Percentiles rank a stretch among this genome's conserved stretches.
These are phyloP conservation scores for Celastrina argiolus DNA, from an alignment of 2,888 invertebrate species.

Conservation along the genomic window DNA sequence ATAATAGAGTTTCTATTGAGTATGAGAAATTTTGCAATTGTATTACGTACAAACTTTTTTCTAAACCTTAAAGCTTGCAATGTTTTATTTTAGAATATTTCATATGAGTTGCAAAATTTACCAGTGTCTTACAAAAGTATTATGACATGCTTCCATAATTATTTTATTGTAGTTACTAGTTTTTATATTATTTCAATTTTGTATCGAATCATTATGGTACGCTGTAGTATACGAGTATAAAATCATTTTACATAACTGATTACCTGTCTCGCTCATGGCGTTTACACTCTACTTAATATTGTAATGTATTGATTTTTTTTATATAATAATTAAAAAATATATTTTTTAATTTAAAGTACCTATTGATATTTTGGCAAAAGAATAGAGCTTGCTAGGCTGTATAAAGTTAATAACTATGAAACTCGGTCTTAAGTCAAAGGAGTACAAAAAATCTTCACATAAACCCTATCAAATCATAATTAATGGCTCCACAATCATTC, in stretches of 20 bases:
- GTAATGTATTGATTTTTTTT: not conserved
- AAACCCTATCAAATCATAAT: not conserved
- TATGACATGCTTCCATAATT: conserved; percentile 9
- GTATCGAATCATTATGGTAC: conserved; percentile 21
- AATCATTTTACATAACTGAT: conserved; percentile 19
- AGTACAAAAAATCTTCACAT: not conserved
- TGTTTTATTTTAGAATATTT: not conserved
- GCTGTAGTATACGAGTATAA: conserved; percentile 21
- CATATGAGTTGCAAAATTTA: conserved; percentile 3
- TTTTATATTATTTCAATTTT: not conserved
- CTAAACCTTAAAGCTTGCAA: not conserved
- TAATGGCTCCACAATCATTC: not conserved
- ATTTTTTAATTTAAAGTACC: too few species aligned
- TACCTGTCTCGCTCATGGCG: not conserved
- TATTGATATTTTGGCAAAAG: too few species aligned
- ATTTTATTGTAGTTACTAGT: not conserved
- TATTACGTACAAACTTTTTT: not conserved
- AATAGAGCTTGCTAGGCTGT: not conserved
- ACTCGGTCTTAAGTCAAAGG: not conserved
- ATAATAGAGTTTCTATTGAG: not conserved
- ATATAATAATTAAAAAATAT: too few species aligned
- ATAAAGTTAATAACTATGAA: not conserved
- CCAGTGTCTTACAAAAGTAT: conserved; percentile 17
- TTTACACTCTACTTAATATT: not conserved
- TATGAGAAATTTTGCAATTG: not conserved